Conservation (phyloP, 2,113 vertebrate genomes). For the Aix galericulata region DNA sequence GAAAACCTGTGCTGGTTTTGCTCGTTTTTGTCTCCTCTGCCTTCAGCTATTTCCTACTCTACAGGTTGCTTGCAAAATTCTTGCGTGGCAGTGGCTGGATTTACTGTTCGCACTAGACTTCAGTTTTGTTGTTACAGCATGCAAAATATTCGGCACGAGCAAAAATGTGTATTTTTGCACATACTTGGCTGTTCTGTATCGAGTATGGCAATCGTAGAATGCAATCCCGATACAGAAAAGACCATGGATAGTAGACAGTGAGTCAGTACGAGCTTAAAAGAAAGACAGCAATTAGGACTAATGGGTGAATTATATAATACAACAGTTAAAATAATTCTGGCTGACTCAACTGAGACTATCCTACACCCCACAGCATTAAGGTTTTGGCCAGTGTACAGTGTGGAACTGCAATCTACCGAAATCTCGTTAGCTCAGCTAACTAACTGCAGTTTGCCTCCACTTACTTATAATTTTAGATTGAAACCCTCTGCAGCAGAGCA, state of each 20-base stretch:
- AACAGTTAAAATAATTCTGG: neutral
- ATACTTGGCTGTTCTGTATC: neutral
- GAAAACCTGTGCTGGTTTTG: neutral
- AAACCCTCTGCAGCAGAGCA: neutral
- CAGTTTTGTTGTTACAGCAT: neutral
- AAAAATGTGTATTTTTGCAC: neutral
- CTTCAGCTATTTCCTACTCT: neutral
- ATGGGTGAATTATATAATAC: neutral
- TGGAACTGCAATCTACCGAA: neutral
- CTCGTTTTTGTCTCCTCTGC: neutral
- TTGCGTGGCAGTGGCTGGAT: neutral
- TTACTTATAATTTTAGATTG: neutral
- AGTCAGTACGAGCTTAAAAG: neutral
- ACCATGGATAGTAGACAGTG: accelerated
- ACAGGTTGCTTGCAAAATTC: neutral
- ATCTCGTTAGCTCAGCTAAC: neutral
- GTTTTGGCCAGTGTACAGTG: neutral
- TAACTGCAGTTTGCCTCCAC: neutral
- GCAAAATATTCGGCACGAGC: neutral
- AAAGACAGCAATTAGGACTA: neutral
- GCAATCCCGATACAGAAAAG: neutral
- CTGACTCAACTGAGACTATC: neutral
- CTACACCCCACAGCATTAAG: neutral
- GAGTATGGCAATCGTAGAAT: neutral
- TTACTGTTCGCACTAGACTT: neutral